A percentile compares a stretch with the other conserved stretches of the same genome.
phyloP scores from a whole-genome alignment of 2,113 vertebrate species.

The Scalopus aquaticus region DNA sequence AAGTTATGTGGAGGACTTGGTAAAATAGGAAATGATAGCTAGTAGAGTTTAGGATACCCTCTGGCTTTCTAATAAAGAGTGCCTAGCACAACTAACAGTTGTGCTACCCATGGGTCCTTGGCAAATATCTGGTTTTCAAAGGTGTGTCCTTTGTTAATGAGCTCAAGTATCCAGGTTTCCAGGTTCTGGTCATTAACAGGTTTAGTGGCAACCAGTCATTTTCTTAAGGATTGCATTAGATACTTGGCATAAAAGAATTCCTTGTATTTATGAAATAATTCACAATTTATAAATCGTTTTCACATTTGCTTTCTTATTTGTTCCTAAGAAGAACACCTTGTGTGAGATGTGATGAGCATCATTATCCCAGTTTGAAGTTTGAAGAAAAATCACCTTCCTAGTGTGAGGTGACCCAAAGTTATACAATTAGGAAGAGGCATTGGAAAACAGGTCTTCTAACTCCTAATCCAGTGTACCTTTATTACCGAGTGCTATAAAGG shows the following conservation, averaged over 20 bases:
- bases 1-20: background rate
- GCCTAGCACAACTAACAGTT: background rate
- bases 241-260: background rate
- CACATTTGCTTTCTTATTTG: background rate
- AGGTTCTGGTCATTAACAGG: background rate
- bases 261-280: background rate
- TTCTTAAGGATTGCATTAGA: background rate
- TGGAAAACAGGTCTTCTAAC: background rate
- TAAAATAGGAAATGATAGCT: background rate
- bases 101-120: background rate
- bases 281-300: constrained; percentile 11
- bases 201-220: background rate
- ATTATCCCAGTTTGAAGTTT: background rate
- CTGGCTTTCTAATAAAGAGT: background rate
- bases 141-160: background rate
- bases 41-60: background rate
- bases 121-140: background rate
- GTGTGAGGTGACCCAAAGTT: background rate
- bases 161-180: background rate
- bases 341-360: background rate
- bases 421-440: background rate
- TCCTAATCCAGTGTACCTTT: background rate
- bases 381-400: background rate
- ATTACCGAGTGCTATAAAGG: background rate
- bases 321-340: background rate